Base-by-base conservation (phyloP, 2,113 vertebrate species). In the Cephalopholis sonnerati region DNA sequence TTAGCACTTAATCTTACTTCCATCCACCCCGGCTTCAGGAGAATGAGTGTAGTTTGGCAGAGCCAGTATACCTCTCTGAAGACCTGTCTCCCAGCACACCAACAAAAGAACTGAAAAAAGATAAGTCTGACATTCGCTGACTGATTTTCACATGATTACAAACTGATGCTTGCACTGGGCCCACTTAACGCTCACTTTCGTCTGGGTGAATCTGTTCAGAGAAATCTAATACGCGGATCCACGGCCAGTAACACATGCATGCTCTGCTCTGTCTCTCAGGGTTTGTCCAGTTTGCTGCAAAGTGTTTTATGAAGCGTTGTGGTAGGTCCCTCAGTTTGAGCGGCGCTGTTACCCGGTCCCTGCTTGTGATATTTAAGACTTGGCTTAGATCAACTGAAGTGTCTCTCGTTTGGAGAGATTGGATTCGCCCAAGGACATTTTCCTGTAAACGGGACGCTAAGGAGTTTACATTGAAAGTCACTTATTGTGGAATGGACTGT, bases 371-470 rank as follows among this genome's bases (percentile, higher is more conserved):
- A 94, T 94, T 93, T 90, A 92, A 95, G 91, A 93, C 92, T 95
- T 93, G 91, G 91, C 90, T 86, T 32, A 62, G 84, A 93, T 94
- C 90, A 87, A 89, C 83, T 92, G 64, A 86, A 85, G 89, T 85
- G 87, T 93, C 91, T 93, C 86, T 93, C 81, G 41, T 94, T 93
- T 87, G 71, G 78, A 87, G 80, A 77, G 87, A 92, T 83, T 84
- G 87, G 88, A 89, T 90, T 91, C 36, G 81, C 93, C 91, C 88
- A 84, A 93, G 91, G 94, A 94, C 90, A 93, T 96, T 94, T 95
- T 95, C 93, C 91, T 93, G 87, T 92, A 93, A 95, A 88, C 72
- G 74, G 85, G 88, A 91, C 39, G 63, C 81, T 85, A 84, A 93
- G 87, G 87, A 94, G 89, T 92, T 91, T 92, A 92, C 85, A 92